A percentile compares a stretch with the other conserved stretches of the same genome.
phyloP scores from a whole-genome alignment of 1,140 invertebrate species.

The Armadillidium nasatum region DNA sequence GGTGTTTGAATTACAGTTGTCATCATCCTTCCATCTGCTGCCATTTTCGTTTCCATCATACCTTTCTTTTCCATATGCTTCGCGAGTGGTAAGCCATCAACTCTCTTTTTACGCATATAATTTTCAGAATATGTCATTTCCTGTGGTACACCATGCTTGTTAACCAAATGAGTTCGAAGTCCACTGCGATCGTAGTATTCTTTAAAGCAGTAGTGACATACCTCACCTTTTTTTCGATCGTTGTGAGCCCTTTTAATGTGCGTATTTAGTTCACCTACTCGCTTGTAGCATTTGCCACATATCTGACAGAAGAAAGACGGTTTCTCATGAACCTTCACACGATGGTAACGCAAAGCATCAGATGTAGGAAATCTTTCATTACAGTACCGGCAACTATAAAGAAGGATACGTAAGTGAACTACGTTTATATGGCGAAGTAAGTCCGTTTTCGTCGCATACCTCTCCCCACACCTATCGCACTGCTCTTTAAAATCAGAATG shows the following conservation, averaged over 20 bases:
- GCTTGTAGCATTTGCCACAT: constrained; percentile 44
- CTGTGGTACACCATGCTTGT: constrained; percentile 43
- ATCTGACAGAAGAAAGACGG: constrained; percentile 44
- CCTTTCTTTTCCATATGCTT: constrained; percentile 40
- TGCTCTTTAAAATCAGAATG: constrained; percentile 44
- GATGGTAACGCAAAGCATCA: constrained; percentile 42
- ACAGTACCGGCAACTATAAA: constrained; percentile 43
- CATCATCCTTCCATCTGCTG: constrained; percentile 30
- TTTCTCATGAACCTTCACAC: constrained; percentile 44
- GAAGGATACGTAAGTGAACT: constrained; percentile 40
- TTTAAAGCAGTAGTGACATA: constrained; percentile 43
- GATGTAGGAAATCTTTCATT: constrained; percentile 42
- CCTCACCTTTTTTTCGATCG: constrained; percentile 43
- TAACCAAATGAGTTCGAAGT: constrained; percentile 44
- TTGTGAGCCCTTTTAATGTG: constrained; percentile 44
- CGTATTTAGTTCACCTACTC: constrained; percentile 43
- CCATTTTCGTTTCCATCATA: constrained; percentile 9
- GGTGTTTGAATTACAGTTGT: constrained; percentile 24
- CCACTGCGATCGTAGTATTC: constrained; percentile 44
- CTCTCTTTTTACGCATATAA: constrained; percentile 42
- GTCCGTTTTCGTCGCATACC: constrained; percentile 44
- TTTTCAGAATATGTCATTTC: constrained; percentile 44
- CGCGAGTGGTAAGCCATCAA: constrained; percentile 41
- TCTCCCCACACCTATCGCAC: constrained; percentile 44
- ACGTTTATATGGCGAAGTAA: constrained; percentile 42